A percentile compares a stretch with the other conserved stretches of the same genome.
Evolutionary conservation across 2,888 invertebrate species (phyloP).

Genomic region (Orgyia antiqua): DNA sequence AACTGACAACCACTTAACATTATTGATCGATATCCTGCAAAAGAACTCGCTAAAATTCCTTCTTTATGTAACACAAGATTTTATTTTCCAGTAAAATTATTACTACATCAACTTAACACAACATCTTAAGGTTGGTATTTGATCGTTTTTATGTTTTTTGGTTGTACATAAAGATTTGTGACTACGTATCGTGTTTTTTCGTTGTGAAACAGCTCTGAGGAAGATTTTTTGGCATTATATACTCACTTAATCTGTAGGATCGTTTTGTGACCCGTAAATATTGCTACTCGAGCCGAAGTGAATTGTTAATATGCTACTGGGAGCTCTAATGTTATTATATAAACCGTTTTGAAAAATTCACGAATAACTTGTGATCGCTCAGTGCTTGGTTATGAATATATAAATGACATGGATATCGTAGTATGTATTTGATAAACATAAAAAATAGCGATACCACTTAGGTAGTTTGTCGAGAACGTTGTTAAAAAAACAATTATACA

Average conservation of each 20-base stretch:
- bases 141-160: slow-evolving; percentile 10
- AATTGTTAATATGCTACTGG: slow-evolving; percentile 10
- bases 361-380: too few species aligned
- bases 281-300: slow-evolving; percentile 25
- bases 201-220: slow-evolving; percentile 20
- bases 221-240: slow-evolving; percentile 29
- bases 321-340: too few species aligned
- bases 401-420: too few species aligned
- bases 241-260: slow-evolving; percentile 35
- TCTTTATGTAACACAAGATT: slow-evolving; percentile 18
- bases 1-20: slow-evolving; percentile 37
- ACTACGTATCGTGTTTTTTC: slow-evolving; percentile 42
- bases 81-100: slow-evolving; percentile 3
- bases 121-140: slow-evolving; percentile 23
- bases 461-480: too few species aligned
- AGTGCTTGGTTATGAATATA: too few species aligned
- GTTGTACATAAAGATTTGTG: slow-evolving; percentile 14
- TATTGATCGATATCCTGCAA: slow-evolving; percentile 46
- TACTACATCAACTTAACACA: slow-evolving; percentile 2
- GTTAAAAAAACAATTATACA: too few species aligned
- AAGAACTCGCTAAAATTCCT: slow-evolving; percentile 32
- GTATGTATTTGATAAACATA: too few species aligned
- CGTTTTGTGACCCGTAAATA: slow-evolving; percentile 31
- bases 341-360: too few species aligned
- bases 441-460: too few species aligned